These are phyloP conservation scores for Ctenopoma multispine DNA, from an alignment of 2,797 vertebrate species.

Conservation along the genomic window DNA sequence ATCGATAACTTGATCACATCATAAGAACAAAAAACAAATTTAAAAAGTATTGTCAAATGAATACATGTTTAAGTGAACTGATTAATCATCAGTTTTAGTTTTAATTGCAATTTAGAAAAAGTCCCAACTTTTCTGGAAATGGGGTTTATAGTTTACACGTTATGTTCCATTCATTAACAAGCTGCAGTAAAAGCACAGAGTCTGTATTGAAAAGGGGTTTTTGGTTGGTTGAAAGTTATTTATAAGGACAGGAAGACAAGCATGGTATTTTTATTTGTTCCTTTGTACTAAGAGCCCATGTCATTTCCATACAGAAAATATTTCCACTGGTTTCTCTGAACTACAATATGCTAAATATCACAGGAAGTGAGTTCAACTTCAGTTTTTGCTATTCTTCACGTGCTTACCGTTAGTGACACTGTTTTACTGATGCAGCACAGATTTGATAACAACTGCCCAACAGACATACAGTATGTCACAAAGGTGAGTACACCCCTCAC, in stretches of 20 bases:
- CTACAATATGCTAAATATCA: constrained; percentile 19
- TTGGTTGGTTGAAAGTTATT: constrained; percentile 8
- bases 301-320: constrained; percentile 38
- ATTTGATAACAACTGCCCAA: neutral
- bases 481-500: no score
- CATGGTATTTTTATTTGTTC: constrained; percentile 17
- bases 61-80: no score
- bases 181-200: neutral
- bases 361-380: constrained; percentile 50
- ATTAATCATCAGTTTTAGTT: no score
- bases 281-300: constrained; percentile 12
- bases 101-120: no score
- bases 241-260: constrained; percentile 24
- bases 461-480: neutral
- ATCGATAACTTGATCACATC: no score
- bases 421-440: neutral
- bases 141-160: no score
- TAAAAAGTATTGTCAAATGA: no score
- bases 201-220: neutral
- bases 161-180: neutral
- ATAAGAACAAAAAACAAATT: no score
- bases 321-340: constrained; percentile 33
- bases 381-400: neutral
- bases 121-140: no score
- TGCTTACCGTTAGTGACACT: neutral